Evolutionary conservation across 2,113 vertebrate genomes (phyloP), one percentile per base, ranked within the genome.

Genomic region (Dasyprocta punctata): DNA sequence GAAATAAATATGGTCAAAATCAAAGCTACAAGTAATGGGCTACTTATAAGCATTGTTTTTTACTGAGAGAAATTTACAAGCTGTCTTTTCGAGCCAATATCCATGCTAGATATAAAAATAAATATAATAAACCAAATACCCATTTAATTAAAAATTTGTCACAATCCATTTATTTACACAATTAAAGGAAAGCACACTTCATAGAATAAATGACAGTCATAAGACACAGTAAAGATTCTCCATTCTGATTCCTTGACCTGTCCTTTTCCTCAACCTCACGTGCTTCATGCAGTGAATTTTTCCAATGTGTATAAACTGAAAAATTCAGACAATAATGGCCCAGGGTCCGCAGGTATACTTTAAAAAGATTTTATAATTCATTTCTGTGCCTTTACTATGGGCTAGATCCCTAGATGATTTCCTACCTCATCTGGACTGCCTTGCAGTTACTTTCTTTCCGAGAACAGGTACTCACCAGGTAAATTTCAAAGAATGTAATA

Each of bases 161-260:
- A 89, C 78, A 94, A 44, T 77, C 92, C n/a, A 69, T 92, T 97
- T 81, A 58, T 73, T 89, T 95, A 28, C 81, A n/a, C n/a, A 80
- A 17, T n/a, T 69, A 88, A 90, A 87, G 33, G 38, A 81, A 12
- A 81, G 75, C 22, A 83, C 3, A 63, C 6, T 65, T 81, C 33
- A 63, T 52, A 91, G 67, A 90, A 44, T 71, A 80, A 87, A 73
- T 49, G 67, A 47, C 36, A 87, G 17, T 28, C 28, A 30, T 38
- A 52, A 85, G 30, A 52, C 36, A 41, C 67, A 93, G 6, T 47
- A 54, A 84, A 86, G 22, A 63, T 58, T 38, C 58, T 12, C 41
- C 14, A 60, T 26, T 78, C 1, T 8, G 44, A 36, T 63, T 69
- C 26, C 44, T 83, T 5, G 52, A 12, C 3, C 44, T 85, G 28